Evolutionary conservation across 2,797 vertebrate species (phyloP).

Genomic region (Lemur catta): DNA sequence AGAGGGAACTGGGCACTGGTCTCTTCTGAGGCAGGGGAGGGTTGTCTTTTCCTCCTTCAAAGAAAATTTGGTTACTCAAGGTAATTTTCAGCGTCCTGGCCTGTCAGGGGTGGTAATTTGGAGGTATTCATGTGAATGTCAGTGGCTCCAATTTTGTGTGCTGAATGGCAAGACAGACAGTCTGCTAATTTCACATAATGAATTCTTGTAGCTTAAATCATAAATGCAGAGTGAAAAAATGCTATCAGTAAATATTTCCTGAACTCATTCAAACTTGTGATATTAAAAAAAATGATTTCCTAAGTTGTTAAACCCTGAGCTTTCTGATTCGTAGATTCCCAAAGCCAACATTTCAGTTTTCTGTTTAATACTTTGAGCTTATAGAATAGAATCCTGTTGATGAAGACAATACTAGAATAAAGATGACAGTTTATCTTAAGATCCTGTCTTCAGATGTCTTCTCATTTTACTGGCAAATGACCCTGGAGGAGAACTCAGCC

Average conservation of each 20-base stretch:
- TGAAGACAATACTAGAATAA: background rate
- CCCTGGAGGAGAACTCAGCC: no score
- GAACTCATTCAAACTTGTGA: constrained; percentile 32
- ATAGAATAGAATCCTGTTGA: background rate
- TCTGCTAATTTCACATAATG: background rate
- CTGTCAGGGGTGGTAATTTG: background rate
- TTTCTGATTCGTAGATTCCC: background rate
- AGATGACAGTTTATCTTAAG: accelerated
- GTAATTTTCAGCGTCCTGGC: background rate
- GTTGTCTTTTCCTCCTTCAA: background rate
- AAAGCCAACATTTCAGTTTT: background rate
- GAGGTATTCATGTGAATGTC: background rate
- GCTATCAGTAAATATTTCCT: constrained; percentile 5
- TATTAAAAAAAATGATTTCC: background rate
- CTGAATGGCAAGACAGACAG: background rate
- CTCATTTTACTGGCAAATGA: background rate
- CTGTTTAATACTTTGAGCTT: background rate
- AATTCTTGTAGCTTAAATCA: background rate
- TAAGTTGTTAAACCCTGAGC: background rate
- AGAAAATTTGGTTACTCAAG: background rate
- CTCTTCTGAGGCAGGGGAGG: background rate
- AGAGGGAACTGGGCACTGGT: background rate
- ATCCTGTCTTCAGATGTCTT: background rate
- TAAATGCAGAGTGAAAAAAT: constrained; percentile 9
- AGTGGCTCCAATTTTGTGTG: background rate